phyloP scores from a whole-genome alignment of 2,888 invertebrate species.

The Apomyelois bistriatella region DNA sequence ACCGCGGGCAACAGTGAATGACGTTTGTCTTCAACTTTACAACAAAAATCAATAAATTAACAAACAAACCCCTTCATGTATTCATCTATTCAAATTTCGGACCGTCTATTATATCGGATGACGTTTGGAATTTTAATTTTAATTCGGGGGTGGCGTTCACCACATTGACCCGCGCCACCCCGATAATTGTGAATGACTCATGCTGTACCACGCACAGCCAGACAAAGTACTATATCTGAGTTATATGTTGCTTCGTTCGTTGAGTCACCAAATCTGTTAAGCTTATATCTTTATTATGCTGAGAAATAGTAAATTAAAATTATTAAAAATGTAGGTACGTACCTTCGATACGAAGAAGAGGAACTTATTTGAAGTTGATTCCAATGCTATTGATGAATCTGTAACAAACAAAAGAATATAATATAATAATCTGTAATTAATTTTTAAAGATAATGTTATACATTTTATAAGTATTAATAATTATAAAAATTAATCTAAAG shows the following conservation, averaged over 20 bases:
- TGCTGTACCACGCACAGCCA: constrained; percentile 11
- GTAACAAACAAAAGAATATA: too few relatives aligned
- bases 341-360: too few relatives aligned
- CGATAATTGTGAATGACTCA: constrained; percentile 57
- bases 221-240: neutral
- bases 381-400: too few relatives aligned
- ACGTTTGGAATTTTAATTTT: constrained; percentile 59
- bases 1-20: neutral
- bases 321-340: too few relatives aligned
- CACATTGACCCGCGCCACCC: constrained; percentile 40
- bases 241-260: neutral
- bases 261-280: neutral
- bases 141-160: constrained; percentile 42
- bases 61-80: constrained; percentile 15
- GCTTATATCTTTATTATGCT: too few relatives aligned
- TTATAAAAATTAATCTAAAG: too few relatives aligned
- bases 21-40: neutral
- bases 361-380: too few relatives aligned
- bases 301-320: too few relatives aligned
- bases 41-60: neutral
- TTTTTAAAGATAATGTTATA: too few relatives aligned
- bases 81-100: constrained; percentile 45
- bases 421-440: too few relatives aligned
- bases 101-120: constrained; percentile 51
- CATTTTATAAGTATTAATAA: too few relatives aligned